Base-by-base conservation (phyloP, 1,140 invertebrate genomes). In the Trichoplusia ni region DNA sequence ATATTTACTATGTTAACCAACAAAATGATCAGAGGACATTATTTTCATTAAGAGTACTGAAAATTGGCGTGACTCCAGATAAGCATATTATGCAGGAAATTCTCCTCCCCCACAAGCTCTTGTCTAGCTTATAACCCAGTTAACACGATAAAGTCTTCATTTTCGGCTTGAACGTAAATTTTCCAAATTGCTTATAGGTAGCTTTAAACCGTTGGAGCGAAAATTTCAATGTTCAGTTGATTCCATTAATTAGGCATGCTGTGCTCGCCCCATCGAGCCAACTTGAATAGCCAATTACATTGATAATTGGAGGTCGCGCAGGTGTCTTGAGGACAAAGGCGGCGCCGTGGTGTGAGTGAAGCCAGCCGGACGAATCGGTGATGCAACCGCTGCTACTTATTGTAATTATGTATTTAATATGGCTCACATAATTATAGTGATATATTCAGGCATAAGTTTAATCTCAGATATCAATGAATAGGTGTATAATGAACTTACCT, bases 271-370 rank as follows among this genome's bases (percentile, higher is more conserved):
- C 79, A 82, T 86, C 77, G 80, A 75, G 75, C 77, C 67, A 79
- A 82, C 66, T 82, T 87, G 86, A 87, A 89, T 89, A 86, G 84
- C 82, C 86, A 87, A 89, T 89, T 89, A 87, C 82, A 82, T 75
- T 76, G 77, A 81, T 87, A 89, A 89, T 89, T 87, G 84, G 81
- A 77, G 83, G 79, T 83, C 75, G 81, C 68, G 78, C 79, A 84
- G 85, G 80, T 83, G 81, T 81, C 83, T 79, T 77, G 61, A 65
- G 67, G 76, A 84, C 80, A 60, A 60, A 47, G 56, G 11, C 31
- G n/a, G 31, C 1, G 27, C 18, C 11, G 16, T 51, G 31, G 27
- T 11, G 31, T 8, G 13, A 37, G 35, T 16, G 1, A 54, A 2
- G 5, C 2, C n/a, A 47, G 46, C 27, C 2, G 13, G 8, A 29